Evolutionary conservation across 37 sponge, comb jelly and placozoan genomes (phyloP), one percentile per base, ranked within the genome.

Genomic region (Haliclona indistincta): DNA sequence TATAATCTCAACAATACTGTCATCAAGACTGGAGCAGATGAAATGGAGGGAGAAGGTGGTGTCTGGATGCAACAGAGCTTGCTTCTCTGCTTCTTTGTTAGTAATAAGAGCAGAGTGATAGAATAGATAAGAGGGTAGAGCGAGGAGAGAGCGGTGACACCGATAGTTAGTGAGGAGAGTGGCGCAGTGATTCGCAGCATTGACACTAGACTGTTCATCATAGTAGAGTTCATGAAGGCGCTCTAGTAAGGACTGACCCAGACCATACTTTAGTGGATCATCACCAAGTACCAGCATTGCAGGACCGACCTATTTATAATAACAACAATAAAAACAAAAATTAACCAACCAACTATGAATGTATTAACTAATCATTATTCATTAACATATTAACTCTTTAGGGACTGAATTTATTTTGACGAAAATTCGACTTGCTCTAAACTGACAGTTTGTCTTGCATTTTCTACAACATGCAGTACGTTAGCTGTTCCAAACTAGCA

Each of bases 261-360:
- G 49, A 60, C 84, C 85, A 64, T 89, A 42, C 60, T 74, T 28
- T 32, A 43, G 71, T 25, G 90, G 38, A 43, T 63, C 26, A 2
- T 80, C 72, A 20, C 90, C 90, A 4, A 84, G 73, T 19, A 90
- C 90, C n/a, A 79, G 64, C 32, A 70, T 38, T 1, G 53, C 71
- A 67, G 90, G 90, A 44, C 90, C 90, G 42, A 90, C 86, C 90
- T 90, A 53, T 11, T 29, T 26, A 36, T n/a, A n/a, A n/a, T n/a
- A n/a, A n/a, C n/a, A n/a, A n/a, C n/a, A n/a, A n/a, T n/a, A n/a
- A n/a, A n/a, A n/a, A n/a, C n/a, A n/a, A n/a, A n/a, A 47, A 47
- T 47, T 17, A 47, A 13, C 13, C 49, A 47, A 13, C 13, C 8
- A 13, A 8, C 49, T 13, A 47, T 47, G 49, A 47, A 47, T 47